phyloP scores from a whole-genome alignment of 2,888 invertebrate species.

The Andrena bucephala region DNA sequence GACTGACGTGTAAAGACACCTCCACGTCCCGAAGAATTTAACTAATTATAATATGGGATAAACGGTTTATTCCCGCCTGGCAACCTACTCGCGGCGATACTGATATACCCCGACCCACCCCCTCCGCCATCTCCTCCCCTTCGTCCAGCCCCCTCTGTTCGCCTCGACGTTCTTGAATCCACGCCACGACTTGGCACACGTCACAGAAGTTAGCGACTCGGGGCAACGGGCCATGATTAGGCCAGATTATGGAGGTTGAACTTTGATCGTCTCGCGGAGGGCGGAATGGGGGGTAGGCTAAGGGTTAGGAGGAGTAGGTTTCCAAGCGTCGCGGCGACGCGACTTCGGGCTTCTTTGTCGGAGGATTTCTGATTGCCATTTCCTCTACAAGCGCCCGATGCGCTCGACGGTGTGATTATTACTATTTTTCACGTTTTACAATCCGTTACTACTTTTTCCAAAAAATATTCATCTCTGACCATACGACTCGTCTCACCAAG shows the following conservation, averaged over 20 bases:
- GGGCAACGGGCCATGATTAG: conserved; percentile 76
- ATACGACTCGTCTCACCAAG: neutral
- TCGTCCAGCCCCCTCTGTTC: conserved; percentile 58
- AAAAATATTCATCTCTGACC: neutral
- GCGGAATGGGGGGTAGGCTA: conserved; percentile 17
- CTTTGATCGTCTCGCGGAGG: conserved; percentile 74
- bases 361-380: conserved; percentile 32
- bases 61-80: conserved; percentile 83
- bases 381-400: neutral
- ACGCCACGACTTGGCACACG: conserved; percentile 80
- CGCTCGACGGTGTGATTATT: neutral
- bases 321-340: conserved; percentile 62
- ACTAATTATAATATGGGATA: conserved; percentile 85
- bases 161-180: conserved; percentile 66
- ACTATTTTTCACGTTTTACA: too few relatives aligned
- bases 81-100: conserved; percentile 81
- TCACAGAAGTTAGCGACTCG: conserved; percentile 81
- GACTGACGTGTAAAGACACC: conserved; percentile 85
- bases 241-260: conserved; percentile 77
- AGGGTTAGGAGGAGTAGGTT: conserved; percentile 41
- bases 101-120: conserved; percentile 74
- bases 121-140: conserved; percentile 37
- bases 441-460: too few relatives aligned
- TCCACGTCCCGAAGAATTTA: conserved; percentile 84
- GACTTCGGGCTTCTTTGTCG: conserved; percentile 24